A percentile compares a stretch with the other conserved stretches of the same genome.
phyloP scores from a whole-genome alignment of 2,113 vertebrate species.

The Kryptolebias marmoratus region DNA sequence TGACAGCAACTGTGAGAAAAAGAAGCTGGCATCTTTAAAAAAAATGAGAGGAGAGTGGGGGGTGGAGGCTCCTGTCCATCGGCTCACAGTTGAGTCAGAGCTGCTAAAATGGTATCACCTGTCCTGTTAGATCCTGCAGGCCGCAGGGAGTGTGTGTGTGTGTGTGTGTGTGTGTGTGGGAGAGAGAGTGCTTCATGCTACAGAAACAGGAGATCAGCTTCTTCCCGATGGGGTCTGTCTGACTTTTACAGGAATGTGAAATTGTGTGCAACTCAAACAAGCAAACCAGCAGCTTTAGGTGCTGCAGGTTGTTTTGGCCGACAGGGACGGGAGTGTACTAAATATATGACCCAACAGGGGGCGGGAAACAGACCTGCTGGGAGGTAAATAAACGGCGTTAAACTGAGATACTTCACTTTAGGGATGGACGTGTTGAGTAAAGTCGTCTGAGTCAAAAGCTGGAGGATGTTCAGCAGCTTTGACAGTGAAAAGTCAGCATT shows the following conservation, averaged over 20 bases:
- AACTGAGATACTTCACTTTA: constrained; percentile 36
- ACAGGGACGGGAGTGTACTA: constrained; percentile 64
- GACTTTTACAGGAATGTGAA: constrained; percentile 71
- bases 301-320: constrained; percentile 65
- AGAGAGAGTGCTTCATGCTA: constrained; percentile 31
- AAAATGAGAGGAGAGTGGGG: neutral
- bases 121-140: constrained; percentile 56
- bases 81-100: constrained; percentile 44
- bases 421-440: constrained; percentile 20
- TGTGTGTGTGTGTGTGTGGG: neutral
- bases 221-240: constrained; percentile 63
- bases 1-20: constrained; percentile 63
- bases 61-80: constrained; percentile 6
- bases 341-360: constrained; percentile 47
- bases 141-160: constrained; percentile 4
- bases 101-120: constrained; percentile 53
- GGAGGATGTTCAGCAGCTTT: neutral
- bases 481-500: neutral
- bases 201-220: constrained; percentile 66
- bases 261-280: constrained; percentile 53
- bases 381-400: constrained; percentile 36
- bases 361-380: constrained; percentile 12
- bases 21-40: constrained; percentile 30
- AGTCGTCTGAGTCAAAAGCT: constrained; percentile 1
- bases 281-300: constrained; percentile 47